Conservation (phyloP, 2,888 invertebrate genomes). For the Himalopsyche anomala region DNA sequence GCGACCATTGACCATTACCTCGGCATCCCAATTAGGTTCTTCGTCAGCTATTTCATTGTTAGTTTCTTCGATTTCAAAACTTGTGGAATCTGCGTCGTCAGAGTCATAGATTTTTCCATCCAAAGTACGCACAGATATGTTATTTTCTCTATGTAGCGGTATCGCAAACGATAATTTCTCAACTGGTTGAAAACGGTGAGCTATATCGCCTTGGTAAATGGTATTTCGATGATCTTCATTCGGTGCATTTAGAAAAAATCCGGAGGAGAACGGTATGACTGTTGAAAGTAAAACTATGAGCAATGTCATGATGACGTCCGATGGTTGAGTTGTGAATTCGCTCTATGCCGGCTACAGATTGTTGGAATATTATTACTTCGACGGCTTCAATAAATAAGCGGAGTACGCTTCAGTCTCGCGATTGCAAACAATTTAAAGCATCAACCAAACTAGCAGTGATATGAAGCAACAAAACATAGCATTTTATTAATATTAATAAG, state of each 20-base stretch:
- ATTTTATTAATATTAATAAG: slow-evolving; percentile 22
- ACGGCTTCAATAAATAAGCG: background rate
- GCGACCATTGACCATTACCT: slow-evolving; percentile 57
- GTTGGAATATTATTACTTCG: background rate
- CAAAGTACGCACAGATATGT: background rate
- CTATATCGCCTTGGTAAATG: background rate
- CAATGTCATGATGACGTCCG: slow-evolving; percentile 35
- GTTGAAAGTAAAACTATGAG: background rate
- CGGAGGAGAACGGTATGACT: background rate
- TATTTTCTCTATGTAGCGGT: background rate
- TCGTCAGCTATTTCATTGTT: background rate
- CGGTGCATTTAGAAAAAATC: background rate
- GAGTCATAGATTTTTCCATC: slow-evolving; percentile 12
- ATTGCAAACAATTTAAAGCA: slow-evolving; percentile 29
- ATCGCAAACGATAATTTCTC: background rate
- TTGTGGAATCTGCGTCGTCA: background rate
- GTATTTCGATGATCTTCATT: background rate
- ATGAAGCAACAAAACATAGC: background rate
- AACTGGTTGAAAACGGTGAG: background rate
- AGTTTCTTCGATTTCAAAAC: slow-evolving; percentile 8
- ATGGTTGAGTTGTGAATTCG: background rate
- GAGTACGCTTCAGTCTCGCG: background rate
- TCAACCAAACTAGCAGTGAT: background rate
- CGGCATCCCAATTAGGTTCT: slow-evolving; percentile 43
- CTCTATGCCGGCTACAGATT: background rate